Evolutionary conservation across 64 coral and sea anemone genomes (phyloP), one percentile per base, ranked within the genome.

Genomic region (Porites lutea): DNA sequence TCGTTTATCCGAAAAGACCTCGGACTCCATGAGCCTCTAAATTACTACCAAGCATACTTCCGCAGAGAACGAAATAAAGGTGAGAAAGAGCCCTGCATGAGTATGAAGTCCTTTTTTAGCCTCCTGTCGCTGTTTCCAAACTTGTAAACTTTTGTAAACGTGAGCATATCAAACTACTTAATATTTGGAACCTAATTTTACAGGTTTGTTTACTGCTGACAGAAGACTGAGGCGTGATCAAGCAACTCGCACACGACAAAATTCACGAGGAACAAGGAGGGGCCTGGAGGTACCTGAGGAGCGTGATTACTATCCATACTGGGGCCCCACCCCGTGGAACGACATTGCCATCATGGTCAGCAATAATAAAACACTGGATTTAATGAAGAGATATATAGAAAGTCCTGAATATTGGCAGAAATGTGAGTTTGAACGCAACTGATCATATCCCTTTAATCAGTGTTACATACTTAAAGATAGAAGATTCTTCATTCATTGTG

Each of bases 231-330:
- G 49, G 58, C 84, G 92, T 48, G 65, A 88, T 79, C 21, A 19
- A 23, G 59, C 91, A 13, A 93, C 77, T 72, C 88, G 88, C 74
- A 93, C 91, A 2, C 85, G 91, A 23, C 91, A 93, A 54, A 93
- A 93, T 18, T 13, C 59, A 27, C 52, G 6, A 72, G 91, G 91
- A 4, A 93, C 72, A 43, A 79, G 84, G 19, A 82, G 91, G 21
- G 91, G 91, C 74, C 71, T 52, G 45, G 91, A 93, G 49, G 73
- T 82, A 18, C 91, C 91, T 4, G 91, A 93, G 67, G 91, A 93
- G 47, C 74, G 83, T 21, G 83, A 93, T 65, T 93, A 93, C 67
- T 93, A 93, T 48, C 91, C 91, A 2, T 93, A 93, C 7, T 93
- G 91, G 91, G 81, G 76, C 2, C 91, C 91, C 5, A 88, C 91